Conservation (phyloP, 2,113 vertebrate genomes). For the Progne subis region DNA sequence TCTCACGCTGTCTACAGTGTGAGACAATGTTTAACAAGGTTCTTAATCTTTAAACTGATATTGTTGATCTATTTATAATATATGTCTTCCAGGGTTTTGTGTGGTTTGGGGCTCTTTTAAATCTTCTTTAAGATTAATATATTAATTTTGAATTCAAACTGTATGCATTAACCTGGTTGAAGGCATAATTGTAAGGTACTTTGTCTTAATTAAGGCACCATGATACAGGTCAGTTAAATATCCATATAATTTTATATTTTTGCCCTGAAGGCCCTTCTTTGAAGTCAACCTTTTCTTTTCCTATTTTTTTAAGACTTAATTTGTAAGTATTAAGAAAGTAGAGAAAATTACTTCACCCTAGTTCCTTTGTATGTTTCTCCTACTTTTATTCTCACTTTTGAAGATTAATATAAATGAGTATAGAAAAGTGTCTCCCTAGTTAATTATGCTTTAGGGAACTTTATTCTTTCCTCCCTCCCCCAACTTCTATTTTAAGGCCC, state of each 20-base stretch:
- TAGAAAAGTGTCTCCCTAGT: constrained; percentile 23
- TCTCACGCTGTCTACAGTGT: neutral
- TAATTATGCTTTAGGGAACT: constrained; percentile 31
- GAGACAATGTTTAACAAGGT: neutral
- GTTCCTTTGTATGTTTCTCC: constrained; percentile 16
- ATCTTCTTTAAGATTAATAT: constrained; percentile 1
- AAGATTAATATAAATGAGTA: constrained; percentile 49
- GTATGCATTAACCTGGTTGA: constrained; percentile 5
- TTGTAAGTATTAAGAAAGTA: constrained; percentile 42
- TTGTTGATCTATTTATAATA: neutral
- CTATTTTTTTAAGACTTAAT: constrained; percentile 39
- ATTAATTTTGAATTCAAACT: constrained; percentile 15
- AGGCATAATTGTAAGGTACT: constrained; percentile 51
- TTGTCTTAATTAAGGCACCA: constrained; percentile 41
- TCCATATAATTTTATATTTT: constrained; percentile 48
- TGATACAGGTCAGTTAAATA: constrained; percentile 44
- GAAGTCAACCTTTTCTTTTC: constrained; percentile 21
- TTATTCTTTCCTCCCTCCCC: constrained; percentile 27
- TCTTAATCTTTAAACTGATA: neutral
- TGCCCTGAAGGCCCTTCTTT: constrained; percentile 36
- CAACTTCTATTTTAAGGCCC: constrained; percentile 47
- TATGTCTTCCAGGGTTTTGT: neutral
- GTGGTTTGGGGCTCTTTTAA: neutral
- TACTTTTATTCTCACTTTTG: constrained; percentile 43
- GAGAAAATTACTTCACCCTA: neutral